Base-by-base conservation (phyloP, 2,888 invertebrate species). In the Drosophila aldrichi region DNA sequence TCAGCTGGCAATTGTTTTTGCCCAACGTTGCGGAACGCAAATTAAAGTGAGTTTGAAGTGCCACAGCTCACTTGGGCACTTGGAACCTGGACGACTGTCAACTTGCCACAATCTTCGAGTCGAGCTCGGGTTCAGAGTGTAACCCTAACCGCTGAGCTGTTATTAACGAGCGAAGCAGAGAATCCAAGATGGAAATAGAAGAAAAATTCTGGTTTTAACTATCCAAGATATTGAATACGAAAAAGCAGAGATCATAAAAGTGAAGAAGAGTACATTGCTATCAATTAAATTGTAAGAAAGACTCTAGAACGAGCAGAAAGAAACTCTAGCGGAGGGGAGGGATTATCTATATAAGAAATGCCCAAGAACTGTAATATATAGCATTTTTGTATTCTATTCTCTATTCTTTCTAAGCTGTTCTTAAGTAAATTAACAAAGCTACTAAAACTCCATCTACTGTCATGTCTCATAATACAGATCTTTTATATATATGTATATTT, bases 21-120 rank as follows among this genome's bases (percentile, higher is more conserved):
- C 43, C 63, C 72, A 74, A 67, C 88, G 73, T 79, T 68, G 81
- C 74, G 83, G 76, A 85, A 86, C 81, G 70, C 70, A 83, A 78
- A 85, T 83, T 81, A 74, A 87, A 64, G 63, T 73, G 48, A 67
- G 61, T 52, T 36, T 40, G 54, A 54, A 29, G 40, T 54, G 54
- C 9, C 54, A 38, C 29, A 48, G 48, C 48, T 48, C n/a, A 55
- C 70, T 73, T 38, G 57, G 48, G 70, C 46, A 54, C 46, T 69
- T 63, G 52, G 56, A 60, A 20, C 44, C 62, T 61, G 51, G 56
- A 61, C 22, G n/a, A 14, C 51, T 72, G 69, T 43, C 55, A 65
- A 61, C 61, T 57, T 57, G 74, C 43, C 43, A 55, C 58, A 58
- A 46, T 22, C 55, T 44, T 18, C 18, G 16, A 18, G 44, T 43